These are phyloP conservation scores for Hydrotaea cyrtoneurina DNA, from an alignment of 2,888 invertebrate genomes.

Conservation along the genomic window DNA sequence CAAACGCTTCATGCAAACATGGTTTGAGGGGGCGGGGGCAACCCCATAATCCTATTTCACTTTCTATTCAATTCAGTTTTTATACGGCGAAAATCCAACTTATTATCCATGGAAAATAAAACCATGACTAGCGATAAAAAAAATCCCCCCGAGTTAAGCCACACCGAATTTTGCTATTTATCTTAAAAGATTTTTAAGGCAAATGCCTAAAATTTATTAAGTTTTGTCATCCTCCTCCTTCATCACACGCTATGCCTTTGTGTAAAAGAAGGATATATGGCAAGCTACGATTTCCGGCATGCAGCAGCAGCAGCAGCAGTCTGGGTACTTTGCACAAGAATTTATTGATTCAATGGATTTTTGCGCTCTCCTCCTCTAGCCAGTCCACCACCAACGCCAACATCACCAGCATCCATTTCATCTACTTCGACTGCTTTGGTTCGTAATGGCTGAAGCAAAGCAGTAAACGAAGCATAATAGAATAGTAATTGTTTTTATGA, in stretches of 20 bases:
- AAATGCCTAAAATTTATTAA: slow-evolving; percentile 65
- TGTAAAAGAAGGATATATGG: slow-evolving; percentile 2
- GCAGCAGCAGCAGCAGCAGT: slow-evolving; percentile 38
- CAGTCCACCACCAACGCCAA: background rate
- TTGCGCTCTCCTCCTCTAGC: no score
- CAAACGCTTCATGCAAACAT: no score
- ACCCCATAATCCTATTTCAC: slow-evolving; percentile 52
- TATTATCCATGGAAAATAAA: slow-evolving; percentile 36
- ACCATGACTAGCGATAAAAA: slow-evolving; percentile 27
- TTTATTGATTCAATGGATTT: slow-evolving; percentile 62
- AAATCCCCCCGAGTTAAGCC: slow-evolving; percentile 58
- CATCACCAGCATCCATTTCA: background rate
- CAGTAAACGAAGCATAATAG: slow-evolving; percentile 37
- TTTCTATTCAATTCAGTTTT: slow-evolving; percentile 49
- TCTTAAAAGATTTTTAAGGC: slow-evolving; percentile 51
- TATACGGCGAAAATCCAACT: slow-evolving; percentile 48
- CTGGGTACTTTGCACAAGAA: slow-evolving; percentile 60
- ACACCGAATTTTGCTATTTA: slow-evolving; percentile 56
- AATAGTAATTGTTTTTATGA: slow-evolving; percentile 42
- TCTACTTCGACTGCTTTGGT: background rate
- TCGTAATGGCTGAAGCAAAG: background rate
- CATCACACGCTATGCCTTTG: slow-evolving; percentile 16
- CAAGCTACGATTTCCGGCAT: slow-evolving; percentile 43
- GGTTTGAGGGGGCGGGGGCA: background rate
- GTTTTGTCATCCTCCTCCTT: background rate